phyloP scores from a whole-genome alignment of 1,140 invertebrate species.

The Mactra quadrangularis region DNA sequence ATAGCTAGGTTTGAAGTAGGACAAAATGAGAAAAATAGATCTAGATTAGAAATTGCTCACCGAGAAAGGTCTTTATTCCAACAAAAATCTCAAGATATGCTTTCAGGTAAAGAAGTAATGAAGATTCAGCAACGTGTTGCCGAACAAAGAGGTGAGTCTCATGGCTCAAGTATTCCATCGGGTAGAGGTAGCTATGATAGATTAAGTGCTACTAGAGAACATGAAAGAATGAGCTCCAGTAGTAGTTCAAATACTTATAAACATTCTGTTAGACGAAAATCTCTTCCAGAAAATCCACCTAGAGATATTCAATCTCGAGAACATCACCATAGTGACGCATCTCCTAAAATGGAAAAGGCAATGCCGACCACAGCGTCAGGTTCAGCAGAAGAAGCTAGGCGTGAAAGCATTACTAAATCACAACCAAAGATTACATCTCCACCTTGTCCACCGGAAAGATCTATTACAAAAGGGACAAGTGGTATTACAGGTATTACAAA shows the following conservation, averaged over 20 bases:
- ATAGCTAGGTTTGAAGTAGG: neutral
- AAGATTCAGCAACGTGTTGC: conserved; percentile 52
- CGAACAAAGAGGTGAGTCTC: conserved; percentile 21
- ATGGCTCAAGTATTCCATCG: neutral
- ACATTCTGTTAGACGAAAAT: neutral
- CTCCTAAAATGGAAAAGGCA: neutral
- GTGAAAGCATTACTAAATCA: neutral
- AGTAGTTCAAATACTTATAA: neutral
- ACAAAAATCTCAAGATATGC: conserved; percentile 32
- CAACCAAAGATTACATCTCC: conserved; percentile 17
- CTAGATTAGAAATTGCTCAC: neutral
- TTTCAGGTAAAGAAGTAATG: conserved; percentile 41
- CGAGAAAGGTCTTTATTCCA: neutral
- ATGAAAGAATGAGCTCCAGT: neutral
- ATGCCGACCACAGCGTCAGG: neutral
- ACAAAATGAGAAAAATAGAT: neutral
- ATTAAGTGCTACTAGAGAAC: neutral
- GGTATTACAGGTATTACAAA: conserved; percentile 37
- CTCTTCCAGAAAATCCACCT: neutral
- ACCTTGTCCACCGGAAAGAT: conserved; percentile 24
- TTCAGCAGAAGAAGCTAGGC: neutral
- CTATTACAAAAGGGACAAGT: conserved; percentile 58
- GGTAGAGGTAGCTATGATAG: neutral
- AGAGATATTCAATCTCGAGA: neutral
- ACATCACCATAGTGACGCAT: neutral